phyloP scores from a whole-genome alignment of 2,797 vertebrate species.

The Enteromius thamalakanensis region DNA sequence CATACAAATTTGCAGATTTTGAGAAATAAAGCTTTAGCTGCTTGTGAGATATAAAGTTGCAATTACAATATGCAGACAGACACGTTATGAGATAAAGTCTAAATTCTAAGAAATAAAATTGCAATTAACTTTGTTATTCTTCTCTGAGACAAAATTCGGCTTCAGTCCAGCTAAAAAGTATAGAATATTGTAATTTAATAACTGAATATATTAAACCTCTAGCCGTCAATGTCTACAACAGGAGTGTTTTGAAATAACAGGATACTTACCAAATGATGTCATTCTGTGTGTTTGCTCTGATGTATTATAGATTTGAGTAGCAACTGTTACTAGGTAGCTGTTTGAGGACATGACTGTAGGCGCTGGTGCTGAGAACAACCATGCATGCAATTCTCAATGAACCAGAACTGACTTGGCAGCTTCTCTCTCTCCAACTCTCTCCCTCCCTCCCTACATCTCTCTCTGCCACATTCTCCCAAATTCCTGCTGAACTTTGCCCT shows the following conservation, averaged over 20 bases:
- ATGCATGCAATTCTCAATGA: slow-evolving; percentile 33
- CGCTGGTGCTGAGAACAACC: slow-evolving; percentile 16
- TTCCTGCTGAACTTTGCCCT: slow-evolving; percentile 55
- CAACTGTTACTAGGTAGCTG: slow-evolving; percentile 15
- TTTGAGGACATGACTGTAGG: slow-evolving; percentile 14
- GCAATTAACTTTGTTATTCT: neutral
- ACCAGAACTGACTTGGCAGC: slow-evolving; percentile 24
- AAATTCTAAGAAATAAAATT: neutral
- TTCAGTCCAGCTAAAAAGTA: slow-evolving; percentile 33
- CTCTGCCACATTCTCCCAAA: slow-evolving; percentile 44
- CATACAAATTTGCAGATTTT: neutral
- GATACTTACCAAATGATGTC: neutral
- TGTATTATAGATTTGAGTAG: slow-evolving; percentile 19
- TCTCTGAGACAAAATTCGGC: neutral
- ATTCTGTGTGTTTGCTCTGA: neutral
- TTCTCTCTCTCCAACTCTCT: slow-evolving; percentile 1
- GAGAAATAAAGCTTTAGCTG: neutral
- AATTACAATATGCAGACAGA: neutral
- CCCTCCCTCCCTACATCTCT: slow-evolving; percentile 32
- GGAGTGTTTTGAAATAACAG: slow-evolving; percentile 2
- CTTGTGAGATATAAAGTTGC: neutral
- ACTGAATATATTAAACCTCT: neutral
- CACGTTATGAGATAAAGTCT: neutral
- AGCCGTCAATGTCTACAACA: slow-evolving; percentile 8
- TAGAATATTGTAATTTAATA: neutral